Base-by-base conservation (phyloP, 2,113 vertebrate genomes). In the Cryptotis parvus region DNA sequence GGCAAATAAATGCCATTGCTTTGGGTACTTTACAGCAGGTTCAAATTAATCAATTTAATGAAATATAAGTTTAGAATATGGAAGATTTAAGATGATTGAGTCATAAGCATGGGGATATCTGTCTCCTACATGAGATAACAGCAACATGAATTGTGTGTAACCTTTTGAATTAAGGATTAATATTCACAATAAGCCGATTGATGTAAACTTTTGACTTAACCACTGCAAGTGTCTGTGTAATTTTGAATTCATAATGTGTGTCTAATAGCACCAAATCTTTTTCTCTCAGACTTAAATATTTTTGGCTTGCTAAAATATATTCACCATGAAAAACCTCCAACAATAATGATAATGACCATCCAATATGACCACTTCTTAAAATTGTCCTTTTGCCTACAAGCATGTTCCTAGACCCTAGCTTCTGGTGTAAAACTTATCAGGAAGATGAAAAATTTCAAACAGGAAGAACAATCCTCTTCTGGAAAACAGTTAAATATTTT, bases 311-410 rank as follows among this genome's bases (percentile, higher is more conserved):
- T 61, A 29, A 2, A 35, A 65, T 9, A 77, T 4, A 63, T 11
- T 20, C 9, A 41, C 1, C 39, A 31, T 12, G 9, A 58, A 80
- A 75, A 81, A 52, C 22, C 18, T 72, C 0, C 22, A 77, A 6
- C 4, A 35, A 26, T 39, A 41, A 27, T 29, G 20, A 41, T 24
- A 37, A 69, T 0, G 2, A 11, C 9, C 8, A 72, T n/a, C 4
- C 4, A 29, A 2, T 15, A 9, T 68, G 14, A 10, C 39, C 3
- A 1, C 18, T 11, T 4, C 0, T 55, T 69, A 8, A 37, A 7
- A 45, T 37, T 9, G 68, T 83, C 16, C 26, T 37, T 35, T 73
- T 94, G 33, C 63, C 2, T 12, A 79, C 31, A 24, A 29, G 0
- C 52, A 22, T 24, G 24, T 55, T 1, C 4, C 7, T 11, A 70